Evolutionary conservation across 2,888 invertebrate species (phyloP).

Genomic region (Pyrrhia umbra): DNA sequence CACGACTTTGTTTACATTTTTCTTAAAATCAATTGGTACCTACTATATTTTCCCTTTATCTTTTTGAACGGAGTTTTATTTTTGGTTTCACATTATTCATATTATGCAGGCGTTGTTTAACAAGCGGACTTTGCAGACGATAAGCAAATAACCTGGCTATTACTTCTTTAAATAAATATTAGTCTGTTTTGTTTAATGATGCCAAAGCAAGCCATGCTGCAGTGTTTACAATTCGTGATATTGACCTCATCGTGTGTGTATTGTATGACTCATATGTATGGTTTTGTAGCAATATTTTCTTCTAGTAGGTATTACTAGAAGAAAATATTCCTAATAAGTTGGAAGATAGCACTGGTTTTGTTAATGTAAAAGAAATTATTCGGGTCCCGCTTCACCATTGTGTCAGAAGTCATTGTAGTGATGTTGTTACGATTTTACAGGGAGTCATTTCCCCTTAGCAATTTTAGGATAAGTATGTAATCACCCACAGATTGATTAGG

Average conservation of each 20-base stretch:
- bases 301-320: no score
- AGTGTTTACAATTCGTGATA: conserved; percentile 45
- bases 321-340: no score
- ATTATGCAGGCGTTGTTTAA: background rate
- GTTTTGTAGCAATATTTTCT: background rate
- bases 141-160: conserved; percentile 34
- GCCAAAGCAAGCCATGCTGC: conserved; percentile 22
- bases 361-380: no score
- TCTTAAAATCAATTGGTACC: no score
- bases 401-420: no score
- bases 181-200: conserved; percentile 33
- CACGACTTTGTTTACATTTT: no score
- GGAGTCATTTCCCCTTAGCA: no score
- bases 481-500: background rate
- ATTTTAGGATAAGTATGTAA: no score
- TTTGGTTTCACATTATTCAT: background rate
- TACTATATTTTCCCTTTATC: no score
- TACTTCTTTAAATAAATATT: conserved; percentile 36
- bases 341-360: background rate
- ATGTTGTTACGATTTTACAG: no score
- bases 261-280: conserved; percentile 34
- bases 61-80: background rate
- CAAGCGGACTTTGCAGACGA: conserved; percentile 9
- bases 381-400: no score
- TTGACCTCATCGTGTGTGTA: conserved; percentile 38